Evolutionary conservation across 2,113 vertebrate species (phyloP).

Genomic region (Pungitius pungitius): DNA sequence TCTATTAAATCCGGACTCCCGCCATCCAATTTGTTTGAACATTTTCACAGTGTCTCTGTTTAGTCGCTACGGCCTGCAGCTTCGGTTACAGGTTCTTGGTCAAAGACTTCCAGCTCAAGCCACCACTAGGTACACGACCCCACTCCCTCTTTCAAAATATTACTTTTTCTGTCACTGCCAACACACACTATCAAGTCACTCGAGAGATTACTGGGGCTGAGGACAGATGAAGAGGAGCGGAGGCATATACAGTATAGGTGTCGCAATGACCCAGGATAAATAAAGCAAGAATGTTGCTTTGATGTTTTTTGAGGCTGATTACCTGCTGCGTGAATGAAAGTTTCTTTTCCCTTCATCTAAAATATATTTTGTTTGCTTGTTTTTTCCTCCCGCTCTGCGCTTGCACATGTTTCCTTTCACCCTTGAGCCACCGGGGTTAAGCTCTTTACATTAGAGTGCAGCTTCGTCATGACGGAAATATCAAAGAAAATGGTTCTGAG

Average conservation of each 20-base stretch:
- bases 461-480: conserved; percentile 15
- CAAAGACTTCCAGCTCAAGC: conserved; percentile 58
- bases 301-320: conserved; percentile 35
- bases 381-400: background rate
- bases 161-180: conserved; percentile 72
- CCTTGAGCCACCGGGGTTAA: background rate
- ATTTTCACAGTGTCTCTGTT: conserved; percentile 70
- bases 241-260: conserved; percentile 5
- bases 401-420: conserved; percentile 8
- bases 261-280: conserved; percentile 35
- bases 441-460: conserved; percentile 12
- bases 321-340: conserved; percentile 21
- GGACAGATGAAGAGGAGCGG: conserved; percentile 43
- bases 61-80: conserved; percentile 51
- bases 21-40: conserved; percentile 69
- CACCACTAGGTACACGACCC: conserved; percentile 53
- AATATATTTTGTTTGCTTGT: conserved; percentile 10
- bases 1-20: conserved; percentile 73
- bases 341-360: conserved; percentile 4
- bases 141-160: conserved; percentile 67
- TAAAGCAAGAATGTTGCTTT: conserved; percentile 40
- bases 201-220: conserved; percentile 49
- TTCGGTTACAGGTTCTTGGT: conserved; percentile 60
- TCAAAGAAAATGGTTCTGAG: conserved; percentile 9
- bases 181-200: conserved; percentile 70